Percentiles rank a stretch among this genome's conserved stretches.
phyloP scores from a whole-genome alignment of 2,888 invertebrate species.

The Microctonus brassicae region DNA sequence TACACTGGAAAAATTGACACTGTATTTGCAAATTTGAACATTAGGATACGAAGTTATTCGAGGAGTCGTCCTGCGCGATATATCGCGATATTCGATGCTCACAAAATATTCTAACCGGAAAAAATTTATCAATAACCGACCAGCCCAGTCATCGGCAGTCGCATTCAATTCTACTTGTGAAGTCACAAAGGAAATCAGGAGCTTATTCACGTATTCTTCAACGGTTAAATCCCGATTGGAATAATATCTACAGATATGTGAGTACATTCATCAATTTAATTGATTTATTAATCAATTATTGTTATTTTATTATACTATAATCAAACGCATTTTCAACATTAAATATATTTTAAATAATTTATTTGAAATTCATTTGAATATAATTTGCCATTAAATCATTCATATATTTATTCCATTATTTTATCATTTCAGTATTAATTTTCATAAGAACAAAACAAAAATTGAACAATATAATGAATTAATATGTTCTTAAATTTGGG shows the following conservation, averaged over 20 bases:
- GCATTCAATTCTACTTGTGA: conserved; percentile 36
- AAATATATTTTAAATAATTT: too few relatives aligned
- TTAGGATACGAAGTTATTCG: too few relatives aligned
- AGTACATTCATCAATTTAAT: background rate
- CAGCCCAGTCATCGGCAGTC: conserved; percentile 59
- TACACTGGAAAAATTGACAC: too few relatives aligned
- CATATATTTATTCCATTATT: too few relatives aligned
- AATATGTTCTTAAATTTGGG: too few relatives aligned
- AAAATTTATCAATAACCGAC: conserved; percentile 66
- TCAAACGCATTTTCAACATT: background rate
- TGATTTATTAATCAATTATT: background rate
- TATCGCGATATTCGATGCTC: conserved; percentile 49
- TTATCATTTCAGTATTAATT: too few relatives aligned
- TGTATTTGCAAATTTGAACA: too few relatives aligned
- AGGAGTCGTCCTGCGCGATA: conserved; percentile 50
- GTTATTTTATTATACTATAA: background rate
- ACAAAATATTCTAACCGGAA: conserved; percentile 51
- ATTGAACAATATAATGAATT: too few relatives aligned
- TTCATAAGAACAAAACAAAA: too few relatives aligned
- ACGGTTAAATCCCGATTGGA: conserved; percentile 5
- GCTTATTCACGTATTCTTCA: background rate
- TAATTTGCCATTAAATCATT: too few relatives aligned
- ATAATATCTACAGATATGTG: conserved; percentile 12
- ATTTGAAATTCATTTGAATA: too few relatives aligned
- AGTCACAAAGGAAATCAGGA: background rate